phyloP scores from a whole-genome alignment of 2,888 invertebrate species.

The Tetanocera ferruginea region DNA sequence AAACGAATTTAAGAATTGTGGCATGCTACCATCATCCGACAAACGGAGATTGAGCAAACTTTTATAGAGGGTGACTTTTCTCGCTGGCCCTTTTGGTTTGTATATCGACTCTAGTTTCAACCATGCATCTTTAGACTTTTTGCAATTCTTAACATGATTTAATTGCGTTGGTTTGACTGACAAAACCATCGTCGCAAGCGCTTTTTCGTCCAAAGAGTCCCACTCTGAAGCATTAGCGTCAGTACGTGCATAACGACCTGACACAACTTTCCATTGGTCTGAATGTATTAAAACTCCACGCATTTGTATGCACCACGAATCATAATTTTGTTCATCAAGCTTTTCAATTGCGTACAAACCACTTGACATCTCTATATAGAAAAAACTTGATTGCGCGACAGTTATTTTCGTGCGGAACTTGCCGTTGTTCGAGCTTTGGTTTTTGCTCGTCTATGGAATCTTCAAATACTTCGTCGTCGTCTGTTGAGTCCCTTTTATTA shows the following conservation, averaged over 20 bases:
- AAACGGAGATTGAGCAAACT: conserved; percentile 15
- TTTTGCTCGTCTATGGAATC: neutral
- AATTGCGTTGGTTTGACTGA: conserved; percentile 47
- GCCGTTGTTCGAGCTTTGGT: neutral
- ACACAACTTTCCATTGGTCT: conserved; percentile 35
- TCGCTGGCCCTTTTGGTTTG: neutral
- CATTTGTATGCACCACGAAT: conserved; percentile 33
- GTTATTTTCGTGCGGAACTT: neutral
- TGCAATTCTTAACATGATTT: conserved; percentile 43
- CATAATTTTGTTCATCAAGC: conserved; percentile 37
- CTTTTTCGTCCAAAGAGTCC: conserved; percentile 45
- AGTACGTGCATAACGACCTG: neutral
- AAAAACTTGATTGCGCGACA: neutral
- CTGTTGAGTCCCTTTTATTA: neutral
- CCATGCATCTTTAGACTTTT: conserved; percentile 30
- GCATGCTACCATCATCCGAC: conserved; percentile 9
- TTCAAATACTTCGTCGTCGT: neutral
- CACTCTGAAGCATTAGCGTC: conserved; percentile 11
- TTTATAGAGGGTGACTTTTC: conserved; percentile 34
- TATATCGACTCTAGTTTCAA: neutral
- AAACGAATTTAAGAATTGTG: conserved; percentile 26
- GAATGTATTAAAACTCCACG: conserved; percentile 31
- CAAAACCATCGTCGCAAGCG: conserved; percentile 46
- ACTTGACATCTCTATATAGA: conserved; percentile 20
- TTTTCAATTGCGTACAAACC: conserved; percentile 38